Percentiles rank a stretch among this genome's conserved stretches.
These are phyloP conservation scores for Stegana nigrithorax DNA, from an alignment of 2,888 invertebrate species.

Conservation along the genomic window DNA sequence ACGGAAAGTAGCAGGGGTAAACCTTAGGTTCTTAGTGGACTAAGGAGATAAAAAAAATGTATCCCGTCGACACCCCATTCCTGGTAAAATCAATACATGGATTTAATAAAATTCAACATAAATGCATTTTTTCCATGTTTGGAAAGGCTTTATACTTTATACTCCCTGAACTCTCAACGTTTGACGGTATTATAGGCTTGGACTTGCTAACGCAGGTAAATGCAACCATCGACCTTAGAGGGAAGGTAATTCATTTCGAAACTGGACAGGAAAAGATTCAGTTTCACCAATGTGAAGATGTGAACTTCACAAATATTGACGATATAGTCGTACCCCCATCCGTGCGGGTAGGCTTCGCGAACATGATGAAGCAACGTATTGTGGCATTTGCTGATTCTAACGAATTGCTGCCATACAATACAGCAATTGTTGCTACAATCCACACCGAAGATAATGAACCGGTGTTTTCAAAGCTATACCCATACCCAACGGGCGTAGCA, in stretches of 20 bases:
- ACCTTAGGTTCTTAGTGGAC: constrained; percentile 5
- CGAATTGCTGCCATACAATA: constrained; percentile 23
- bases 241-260: constrained; percentile 12
- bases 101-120: not conserved
- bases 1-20: constrained; percentile 1
- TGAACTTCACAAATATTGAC: not conserved
- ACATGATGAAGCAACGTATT: too few species aligned
- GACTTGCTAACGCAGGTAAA: constrained; percentile 19
- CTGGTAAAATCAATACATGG: constrained; percentile 9
- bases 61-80: not conserved
- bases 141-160: too few species aligned
- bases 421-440: constrained; percentile 22
- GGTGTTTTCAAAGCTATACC: constrained; percentile 22
- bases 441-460: constrained; percentile 25
- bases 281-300: not conserved
- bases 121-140: constrained; percentile 2
- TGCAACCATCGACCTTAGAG: constrained; percentile 1
- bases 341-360: too few species aligned
- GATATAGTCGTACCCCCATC: too few species aligned
- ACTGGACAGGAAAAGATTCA: not conserved
- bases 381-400: constrained; percentile 20
- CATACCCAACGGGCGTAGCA: constrained; percentile 20
- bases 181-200: constrained; percentile 23
- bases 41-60: constrained; percentile 7
- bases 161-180: too few species aligned